These are phyloP conservation scores for Papilio polytes DNA, from an alignment of 1,140 invertebrate genomes.

Conservation along the genomic window DNA sequence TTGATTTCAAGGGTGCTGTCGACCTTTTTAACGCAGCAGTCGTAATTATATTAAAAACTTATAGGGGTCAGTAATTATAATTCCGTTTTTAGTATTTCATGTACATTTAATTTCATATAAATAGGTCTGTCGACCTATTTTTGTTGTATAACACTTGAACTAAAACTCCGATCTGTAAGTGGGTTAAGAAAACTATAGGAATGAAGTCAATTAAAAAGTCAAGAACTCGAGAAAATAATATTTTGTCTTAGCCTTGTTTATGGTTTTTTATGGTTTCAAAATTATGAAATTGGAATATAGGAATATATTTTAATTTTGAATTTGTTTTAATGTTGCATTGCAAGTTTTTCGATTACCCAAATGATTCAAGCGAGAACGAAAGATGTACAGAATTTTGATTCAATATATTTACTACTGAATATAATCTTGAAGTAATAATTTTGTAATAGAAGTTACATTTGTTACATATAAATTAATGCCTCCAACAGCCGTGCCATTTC, in stretches of 20 bases:
- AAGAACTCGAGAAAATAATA: background rate
- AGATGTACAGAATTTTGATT: too few species aligned
- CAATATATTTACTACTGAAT: too few species aligned
- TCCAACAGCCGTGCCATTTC: background rate
- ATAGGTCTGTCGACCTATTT: background rate
- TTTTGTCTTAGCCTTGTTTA: background rate
- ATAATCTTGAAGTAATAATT: too few species aligned
- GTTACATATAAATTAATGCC: background rate
- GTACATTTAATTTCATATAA: background rate
- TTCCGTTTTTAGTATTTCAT: background rate
- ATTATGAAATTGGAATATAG: background rate
- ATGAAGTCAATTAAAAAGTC: background rate
- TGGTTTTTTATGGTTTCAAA: background rate
- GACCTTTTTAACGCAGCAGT: conserved; percentile 18
- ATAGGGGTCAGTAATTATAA: background rate
- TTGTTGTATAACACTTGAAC: background rate
- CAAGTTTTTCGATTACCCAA: too few species aligned
- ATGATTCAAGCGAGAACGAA: too few species aligned
- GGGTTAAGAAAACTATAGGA: background rate
- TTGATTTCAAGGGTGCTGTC: conserved; percentile 12
- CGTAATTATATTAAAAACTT: background rate
- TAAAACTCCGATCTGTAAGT: background rate
- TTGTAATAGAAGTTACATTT: background rate
- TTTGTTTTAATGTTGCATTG: too few species aligned
- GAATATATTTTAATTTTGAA: too few species aligned